These are phyloP conservation scores for Prosapia bicincta DNA, from an alignment of 2,888 invertebrate species.

Conservation along the genomic window DNA sequence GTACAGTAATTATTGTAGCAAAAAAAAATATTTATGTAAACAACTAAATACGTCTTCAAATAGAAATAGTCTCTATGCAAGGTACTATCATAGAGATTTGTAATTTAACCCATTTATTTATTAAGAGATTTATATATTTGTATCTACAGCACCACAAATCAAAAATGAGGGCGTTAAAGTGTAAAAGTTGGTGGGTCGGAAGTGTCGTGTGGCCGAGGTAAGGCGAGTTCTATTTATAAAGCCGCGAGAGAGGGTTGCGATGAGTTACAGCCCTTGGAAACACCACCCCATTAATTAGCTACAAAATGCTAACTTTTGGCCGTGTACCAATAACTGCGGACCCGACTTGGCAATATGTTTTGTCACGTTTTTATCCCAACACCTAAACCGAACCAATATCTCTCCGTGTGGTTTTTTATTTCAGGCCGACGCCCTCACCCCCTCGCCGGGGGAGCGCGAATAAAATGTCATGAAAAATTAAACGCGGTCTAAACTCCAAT, in stretches of 20 bases:
- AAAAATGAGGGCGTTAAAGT: not conserved
- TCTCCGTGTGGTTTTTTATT: not conserved
- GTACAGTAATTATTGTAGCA: too few relatives aligned
- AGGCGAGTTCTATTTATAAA: not conserved
- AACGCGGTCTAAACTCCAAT: not conserved
- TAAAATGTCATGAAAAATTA: not conserved
- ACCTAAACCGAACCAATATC: not conserved
- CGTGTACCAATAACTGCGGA: conserved; percentile 22
- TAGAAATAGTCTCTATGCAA: too few relatives aligned
- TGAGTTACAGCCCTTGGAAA: conserved; percentile 18
- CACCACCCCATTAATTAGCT: conserved; percentile 20
- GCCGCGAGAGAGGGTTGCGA: not conserved
- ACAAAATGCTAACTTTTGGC: conserved; percentile 25
- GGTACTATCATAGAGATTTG: too few relatives aligned
- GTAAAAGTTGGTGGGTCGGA: not conserved
- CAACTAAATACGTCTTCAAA: too few relatives aligned
- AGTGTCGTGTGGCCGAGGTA: not conserved
- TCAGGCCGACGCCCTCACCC: not conserved
- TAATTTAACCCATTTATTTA: too few relatives aligned
- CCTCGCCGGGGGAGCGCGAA: not conserved
- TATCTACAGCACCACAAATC: not conserved
- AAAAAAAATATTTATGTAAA: too few relatives aligned
- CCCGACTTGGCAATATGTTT: conserved; percentile 22
- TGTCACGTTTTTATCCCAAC: not conserved
- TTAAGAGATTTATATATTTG: too few relatives aligned